Evolutionary conservation across 2,113 vertebrate species (phyloP).

Genomic region (Hystrix brachyura): DNA sequence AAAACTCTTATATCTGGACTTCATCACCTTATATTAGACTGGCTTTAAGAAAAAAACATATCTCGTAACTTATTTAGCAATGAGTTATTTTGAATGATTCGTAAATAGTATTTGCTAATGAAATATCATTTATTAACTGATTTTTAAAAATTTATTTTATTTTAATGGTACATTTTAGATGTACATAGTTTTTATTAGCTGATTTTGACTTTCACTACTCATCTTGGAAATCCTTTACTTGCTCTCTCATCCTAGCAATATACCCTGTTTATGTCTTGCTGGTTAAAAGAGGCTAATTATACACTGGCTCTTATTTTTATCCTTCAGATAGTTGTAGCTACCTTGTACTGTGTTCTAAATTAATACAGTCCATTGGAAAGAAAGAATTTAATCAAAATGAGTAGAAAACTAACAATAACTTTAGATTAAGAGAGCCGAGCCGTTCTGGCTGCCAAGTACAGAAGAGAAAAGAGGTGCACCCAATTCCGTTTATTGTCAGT

Average conservation of each 20-base stretch:
- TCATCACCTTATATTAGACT: conserved; percentile 72
- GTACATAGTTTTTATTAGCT: background rate
- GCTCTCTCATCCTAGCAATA: conserved; percentile 45
- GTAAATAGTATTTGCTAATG: conserved; percentile 74
- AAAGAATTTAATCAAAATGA: conserved; percentile 59
- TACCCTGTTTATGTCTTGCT: conserved; percentile 61
- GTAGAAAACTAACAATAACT: background rate
- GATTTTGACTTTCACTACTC: conserved; percentile 50
- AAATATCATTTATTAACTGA: conserved; percentile 61
- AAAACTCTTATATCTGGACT: conserved; percentile 64
- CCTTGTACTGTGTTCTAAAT: conserved; percentile 18
- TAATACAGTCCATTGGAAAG: conserved; percentile 23
- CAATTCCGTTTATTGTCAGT: conserved; percentile 46
- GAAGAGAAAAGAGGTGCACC: conserved; percentile 44
- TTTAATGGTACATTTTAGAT: no score
- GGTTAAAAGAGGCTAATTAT: conserved; percentile 64
- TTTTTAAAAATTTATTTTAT: background rate
- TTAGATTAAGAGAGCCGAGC: conserved; percentile 66
- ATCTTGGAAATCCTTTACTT: conserved; percentile 72
- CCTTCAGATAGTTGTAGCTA: conserved; percentile 29
- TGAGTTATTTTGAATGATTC: conserved; percentile 70
- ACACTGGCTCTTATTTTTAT: conserved; percentile 66
- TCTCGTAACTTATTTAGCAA: conserved; percentile 44
- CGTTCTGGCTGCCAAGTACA: conserved; percentile 51
- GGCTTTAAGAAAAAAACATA: conserved; percentile 55